Evolutionary conservation across 1,140 invertebrate species (phyloP).

Genomic region (Cydia strobilella): DNA sequence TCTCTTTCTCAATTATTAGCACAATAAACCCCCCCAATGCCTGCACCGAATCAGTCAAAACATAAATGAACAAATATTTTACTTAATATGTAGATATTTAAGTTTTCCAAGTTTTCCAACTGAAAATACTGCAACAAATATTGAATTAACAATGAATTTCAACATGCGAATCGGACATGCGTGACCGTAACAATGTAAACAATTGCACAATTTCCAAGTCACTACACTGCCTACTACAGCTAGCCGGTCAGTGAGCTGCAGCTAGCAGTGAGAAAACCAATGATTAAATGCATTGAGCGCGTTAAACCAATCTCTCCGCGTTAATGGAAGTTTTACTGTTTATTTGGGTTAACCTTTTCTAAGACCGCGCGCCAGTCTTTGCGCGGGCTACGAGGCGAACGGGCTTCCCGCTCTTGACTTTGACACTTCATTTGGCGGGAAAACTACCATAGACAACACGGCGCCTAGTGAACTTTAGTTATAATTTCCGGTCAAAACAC

Average conservation of each 20-base stretch:
- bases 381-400: constrained; percentile 15
- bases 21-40: too few relatives aligned
- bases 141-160: background rate
- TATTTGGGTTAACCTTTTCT: constrained; percentile 23
- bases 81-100: background rate
- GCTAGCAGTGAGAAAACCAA: constrained; percentile 20
- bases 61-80: too few relatives aligned
- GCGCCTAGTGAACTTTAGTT: constrained; percentile 5
- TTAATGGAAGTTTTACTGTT: constrained; percentile 26
- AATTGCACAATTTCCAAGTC: background rate
- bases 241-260: background rate
- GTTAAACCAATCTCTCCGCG: background rate
- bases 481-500: background rate
- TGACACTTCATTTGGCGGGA: constrained; percentile 20
- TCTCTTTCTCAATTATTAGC: too few relatives aligned
- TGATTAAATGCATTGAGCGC: constrained; percentile 28
- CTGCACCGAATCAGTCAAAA: too few relatives aligned
- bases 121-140: constrained; percentile 1
- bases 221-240: background rate
- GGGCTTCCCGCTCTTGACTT: constrained; percentile 21
- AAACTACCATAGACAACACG: constrained; percentile 20
- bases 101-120: background rate
- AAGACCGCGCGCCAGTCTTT: constrained; percentile 15
- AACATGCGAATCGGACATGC: background rate
- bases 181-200: constrained; percentile 1